Conservation (phyloP, 2,113 vertebrate genomes). For the Psittacus erithacus region DNA sequence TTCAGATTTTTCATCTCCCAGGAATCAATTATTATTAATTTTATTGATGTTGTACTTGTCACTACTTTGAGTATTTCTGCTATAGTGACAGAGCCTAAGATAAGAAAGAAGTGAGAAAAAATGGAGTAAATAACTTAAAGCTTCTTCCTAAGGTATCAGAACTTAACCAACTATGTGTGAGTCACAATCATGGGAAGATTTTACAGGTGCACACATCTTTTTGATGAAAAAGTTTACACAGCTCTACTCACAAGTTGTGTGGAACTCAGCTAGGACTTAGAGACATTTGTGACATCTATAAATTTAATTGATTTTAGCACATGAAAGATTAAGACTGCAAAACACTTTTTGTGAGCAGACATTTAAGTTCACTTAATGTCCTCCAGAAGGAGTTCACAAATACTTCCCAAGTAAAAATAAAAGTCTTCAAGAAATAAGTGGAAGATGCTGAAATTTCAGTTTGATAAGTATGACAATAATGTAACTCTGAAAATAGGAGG, state of each 20-base stretch:
- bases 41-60: slow-evolving; percentile 83
- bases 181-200: background rate
- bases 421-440: background rate
- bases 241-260: background rate
- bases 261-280: background rate
- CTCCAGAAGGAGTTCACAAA: background rate
- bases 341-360: background rate
- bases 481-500: background rate
- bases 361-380: background rate
- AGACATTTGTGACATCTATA: background rate
- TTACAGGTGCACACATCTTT: background rate
- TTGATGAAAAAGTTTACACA: background rate
- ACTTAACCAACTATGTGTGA: background rate
- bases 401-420: background rate
- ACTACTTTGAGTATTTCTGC: slow-evolving; percentile 69
- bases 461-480: background rate
- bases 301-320: background rate
- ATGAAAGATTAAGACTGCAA: background rate
- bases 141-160: slow-evolving; percentile 17
- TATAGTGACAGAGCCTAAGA: slow-evolving; percentile 59
- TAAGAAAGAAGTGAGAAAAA: slow-evolving; percentile 50
- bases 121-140: slow-evolving; percentile 34
- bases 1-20: slow-evolving; percentile 79
- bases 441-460: background rate
- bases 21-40: slow-evolving; percentile 85